Percentiles rank a stretch among this genome's conserved stretches.
phyloP scores from a whole-genome alignment of 2,797 vertebrate species.

The Enteromius paludinosus region DNA sequence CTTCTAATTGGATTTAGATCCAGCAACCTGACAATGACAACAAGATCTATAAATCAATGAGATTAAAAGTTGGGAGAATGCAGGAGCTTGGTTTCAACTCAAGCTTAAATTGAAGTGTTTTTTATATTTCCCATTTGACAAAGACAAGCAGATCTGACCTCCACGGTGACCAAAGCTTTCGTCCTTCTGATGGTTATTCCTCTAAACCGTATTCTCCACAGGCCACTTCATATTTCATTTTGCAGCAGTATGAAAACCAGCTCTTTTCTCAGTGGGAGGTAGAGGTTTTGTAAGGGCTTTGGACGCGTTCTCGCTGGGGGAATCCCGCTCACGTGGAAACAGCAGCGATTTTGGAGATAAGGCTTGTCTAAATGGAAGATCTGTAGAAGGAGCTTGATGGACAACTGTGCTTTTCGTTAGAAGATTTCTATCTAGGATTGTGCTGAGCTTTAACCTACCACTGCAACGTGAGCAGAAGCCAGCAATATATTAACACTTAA shows the following conservation, averaged over 20 bases:
- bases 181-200: neutral
- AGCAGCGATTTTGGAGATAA: conserved; percentile 38
- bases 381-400: neutral
- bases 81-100: conserved; percentile 3
- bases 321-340: conserved; percentile 46
- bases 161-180: conserved; percentile 43
- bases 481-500: neutral
- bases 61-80: conserved; percentile 14
- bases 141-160: conserved; percentile 54
- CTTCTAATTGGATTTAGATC: neutral
- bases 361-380: conserved; percentile 23
- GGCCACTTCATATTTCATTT: conserved; percentile 43
- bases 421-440: conserved; percentile 1
- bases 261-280: conserved; percentile 51
- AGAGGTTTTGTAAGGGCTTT: conserved; percentile 10
- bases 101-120: conserved; percentile 1
- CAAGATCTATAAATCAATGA: neutral
- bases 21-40: neutral
- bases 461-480: neutral
- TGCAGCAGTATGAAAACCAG: conserved; percentile 49
- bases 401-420: neutral
- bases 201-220: conserved; percentile 16
- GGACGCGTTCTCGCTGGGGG: conserved; percentile 16
- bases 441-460: neutral
- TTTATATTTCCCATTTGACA: neutral